Evolutionary conservation across 2,888 invertebrate species (phyloP).

Genomic region (Drosophila prostipennis): DNA sequence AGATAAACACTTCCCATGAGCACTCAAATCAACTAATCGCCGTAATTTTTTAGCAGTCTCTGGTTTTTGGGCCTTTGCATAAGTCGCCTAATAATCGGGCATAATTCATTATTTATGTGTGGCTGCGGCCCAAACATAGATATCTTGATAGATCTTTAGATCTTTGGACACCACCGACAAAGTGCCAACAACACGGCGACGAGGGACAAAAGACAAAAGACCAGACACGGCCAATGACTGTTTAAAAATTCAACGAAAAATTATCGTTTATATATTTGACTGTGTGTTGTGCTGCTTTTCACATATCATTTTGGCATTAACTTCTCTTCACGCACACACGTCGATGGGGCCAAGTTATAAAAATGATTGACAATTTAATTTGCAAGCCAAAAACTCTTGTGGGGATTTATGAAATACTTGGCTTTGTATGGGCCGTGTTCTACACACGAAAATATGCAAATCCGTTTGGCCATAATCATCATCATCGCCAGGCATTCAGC

Average conservation of each 20-base stretch:
- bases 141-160: conserved; percentile 57
- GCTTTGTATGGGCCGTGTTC: conserved; percentile 57
- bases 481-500: conserved; percentile 13
- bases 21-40: conserved; percentile 66
- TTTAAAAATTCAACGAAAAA: conserved; percentile 69
- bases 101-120: conserved; percentile 72
- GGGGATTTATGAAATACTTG: conserved; percentile 72
- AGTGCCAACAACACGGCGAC: conserved; percentile 55
- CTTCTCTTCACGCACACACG: conserved; percentile 68
- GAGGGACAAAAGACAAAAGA: conserved; percentile 44
- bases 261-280: conserved; percentile 27
- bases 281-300: conserved; percentile 44
- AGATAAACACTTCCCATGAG: conserved; percentile 43
- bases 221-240: conserved; percentile 73
- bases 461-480: conserved; percentile 61
- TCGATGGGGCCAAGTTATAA: conserved; percentile 63
- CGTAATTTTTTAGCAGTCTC: conserved; percentile 58
- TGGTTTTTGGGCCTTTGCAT: conserved; percentile 56
- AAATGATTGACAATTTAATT: conserved; percentile 83
- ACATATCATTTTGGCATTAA: conserved; percentile 75
- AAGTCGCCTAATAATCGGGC: conserved; percentile 73
- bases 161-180: conserved; percentile 60
- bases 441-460: conserved; percentile 72
- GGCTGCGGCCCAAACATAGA: conserved; percentile 38
- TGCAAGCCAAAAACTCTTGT: conserved; percentile 53